A percentile compares a stretch with the other conserved stretches of the same genome.
Conservation (phyloP, 2,113 vertebrate genomes). For the Arenaria interpres region DNA sequence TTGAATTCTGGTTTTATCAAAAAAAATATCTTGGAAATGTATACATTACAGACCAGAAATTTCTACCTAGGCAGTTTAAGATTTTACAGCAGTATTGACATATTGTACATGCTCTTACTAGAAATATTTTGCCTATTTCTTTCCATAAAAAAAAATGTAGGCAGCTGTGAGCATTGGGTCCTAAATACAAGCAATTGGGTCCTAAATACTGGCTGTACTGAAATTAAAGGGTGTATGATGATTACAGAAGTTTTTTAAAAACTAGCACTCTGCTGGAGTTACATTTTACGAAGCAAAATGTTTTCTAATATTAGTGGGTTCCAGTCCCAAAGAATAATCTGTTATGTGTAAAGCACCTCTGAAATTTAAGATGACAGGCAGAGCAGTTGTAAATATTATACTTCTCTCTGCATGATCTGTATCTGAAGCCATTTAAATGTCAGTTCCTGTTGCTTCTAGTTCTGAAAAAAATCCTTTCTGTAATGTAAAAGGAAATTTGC, state of each 20-base stretch:
- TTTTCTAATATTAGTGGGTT: not conserved
- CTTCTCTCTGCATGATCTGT: not conserved
- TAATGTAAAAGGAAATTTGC: not conserved
- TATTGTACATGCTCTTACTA: fast-evolving
- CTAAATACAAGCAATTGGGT: not conserved
- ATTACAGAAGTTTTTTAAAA: not conserved
- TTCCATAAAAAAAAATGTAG: not conserved
- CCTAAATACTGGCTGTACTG: not conserved
- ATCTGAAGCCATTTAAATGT: not conserved
- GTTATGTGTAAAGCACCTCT: not conserved
- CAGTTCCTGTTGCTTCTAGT: not conserved
- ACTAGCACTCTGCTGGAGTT: not conserved
- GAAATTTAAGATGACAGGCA: not conserved
- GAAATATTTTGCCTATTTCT: not conserved
- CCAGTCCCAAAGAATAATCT: not conserved
- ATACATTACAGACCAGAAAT: not conserved
- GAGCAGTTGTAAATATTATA: not conserved
- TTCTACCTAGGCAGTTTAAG: not conserved
- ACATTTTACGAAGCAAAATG: not conserved
- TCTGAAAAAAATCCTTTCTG: not conserved
- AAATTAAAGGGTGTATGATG: not conserved
- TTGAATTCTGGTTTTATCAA: not conserved
- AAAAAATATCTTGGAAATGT: not conserved
- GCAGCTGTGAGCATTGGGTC: not conserved
- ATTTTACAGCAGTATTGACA: not conserved